phyloP scores from a whole-genome alignment of 1,140 invertebrate genomes.

The Chionoecetes opilio region DNA sequence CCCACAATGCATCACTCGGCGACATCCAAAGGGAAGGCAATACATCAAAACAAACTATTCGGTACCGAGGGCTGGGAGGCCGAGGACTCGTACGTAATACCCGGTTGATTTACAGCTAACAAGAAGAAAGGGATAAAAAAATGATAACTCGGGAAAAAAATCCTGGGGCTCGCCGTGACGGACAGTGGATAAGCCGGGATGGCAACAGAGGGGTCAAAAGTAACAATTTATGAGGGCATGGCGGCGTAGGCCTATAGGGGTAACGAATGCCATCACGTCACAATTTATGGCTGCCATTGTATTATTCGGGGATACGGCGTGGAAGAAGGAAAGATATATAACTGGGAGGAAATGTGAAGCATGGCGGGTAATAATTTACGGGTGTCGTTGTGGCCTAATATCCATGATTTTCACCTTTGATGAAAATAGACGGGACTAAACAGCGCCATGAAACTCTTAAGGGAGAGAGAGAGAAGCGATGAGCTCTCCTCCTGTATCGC shows the following conservation, averaged over 20 bases:
- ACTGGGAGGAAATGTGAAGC: constrained; percentile 66
- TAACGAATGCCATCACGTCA: constrained; percentile 66
- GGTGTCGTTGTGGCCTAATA: constrained; percentile 66
- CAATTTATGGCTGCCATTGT: constrained; percentile 74
- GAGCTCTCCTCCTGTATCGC: not conserved
- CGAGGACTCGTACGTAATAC: not conserved
- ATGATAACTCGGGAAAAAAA: constrained; percentile 5
- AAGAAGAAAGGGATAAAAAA: not conserved
- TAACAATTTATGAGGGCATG: constrained; percentile 59
- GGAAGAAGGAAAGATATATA: constrained; percentile 74
- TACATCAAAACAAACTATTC: constrained; percentile 7
- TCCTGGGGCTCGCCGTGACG: not conserved
- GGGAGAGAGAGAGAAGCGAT: constrained; percentile 44
- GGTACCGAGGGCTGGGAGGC: not conserved
- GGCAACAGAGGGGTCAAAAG: constrained; percentile 53
- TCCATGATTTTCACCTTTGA: constrained; percentile 71
- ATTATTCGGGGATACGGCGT: constrained; percentile 71
- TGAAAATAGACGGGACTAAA: constrained; percentile 72
- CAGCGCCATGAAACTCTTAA: constrained; percentile 67
- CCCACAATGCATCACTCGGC: constrained; percentile 12
- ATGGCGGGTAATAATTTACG: constrained; percentile 72
- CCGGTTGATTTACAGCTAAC: not conserved
- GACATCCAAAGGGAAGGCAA: not conserved
- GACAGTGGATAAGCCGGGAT: constrained; percentile 52
- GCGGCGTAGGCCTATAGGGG: constrained; percentile 52